Percentiles rank a stretch among this genome's conserved stretches.
phyloP scores from a whole-genome alignment of 2,888 invertebrate species.

The Therioaphis trifolii region DNA sequence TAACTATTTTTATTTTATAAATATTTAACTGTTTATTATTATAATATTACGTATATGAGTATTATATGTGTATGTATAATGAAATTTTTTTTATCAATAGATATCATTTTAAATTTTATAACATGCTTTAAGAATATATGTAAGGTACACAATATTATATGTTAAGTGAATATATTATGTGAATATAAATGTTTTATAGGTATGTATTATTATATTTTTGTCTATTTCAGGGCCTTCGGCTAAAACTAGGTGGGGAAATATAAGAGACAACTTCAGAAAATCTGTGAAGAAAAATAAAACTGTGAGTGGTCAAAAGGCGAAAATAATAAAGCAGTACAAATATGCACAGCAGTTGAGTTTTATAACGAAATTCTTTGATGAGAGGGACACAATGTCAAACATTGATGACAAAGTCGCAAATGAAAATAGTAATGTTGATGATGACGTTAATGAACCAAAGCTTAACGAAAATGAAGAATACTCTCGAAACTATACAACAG shows the following conservation, averaged over 20 bases:
- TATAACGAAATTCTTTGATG: not conserved
- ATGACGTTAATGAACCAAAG: not conserved
- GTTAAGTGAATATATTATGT: not conserved
- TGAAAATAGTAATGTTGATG: not conserved
- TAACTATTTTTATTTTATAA: not conserved
- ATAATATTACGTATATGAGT: not conserved
- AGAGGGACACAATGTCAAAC: conserved; percentile 16
- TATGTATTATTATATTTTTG: too few relatives aligned
- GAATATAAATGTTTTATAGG: too few relatives aligned
- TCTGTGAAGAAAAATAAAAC: conserved; percentile 32
- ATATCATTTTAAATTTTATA: conserved; percentile 27
- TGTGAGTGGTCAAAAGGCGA: conserved; percentile 29
- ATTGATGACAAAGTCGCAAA: not conserved
- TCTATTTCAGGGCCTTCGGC: conserved; percentile 6
- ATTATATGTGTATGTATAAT: not conserved
- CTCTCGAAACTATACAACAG: conserved; percentile 8
- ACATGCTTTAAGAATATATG: conserved; percentile 24
- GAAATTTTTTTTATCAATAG: conserved; percentile 19
- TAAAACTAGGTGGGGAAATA: conserved; percentile 24
- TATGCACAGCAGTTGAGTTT: conserved; percentile 16
- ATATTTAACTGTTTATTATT: not conserved
- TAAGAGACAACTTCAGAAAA: conserved; percentile 33
- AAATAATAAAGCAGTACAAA: conserved; percentile 17
- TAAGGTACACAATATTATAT: not conserved
- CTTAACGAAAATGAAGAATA: not conserved